phyloP scores from a whole-genome alignment of 2,888 invertebrate genomes.

The Artemia sinica region DNA sequence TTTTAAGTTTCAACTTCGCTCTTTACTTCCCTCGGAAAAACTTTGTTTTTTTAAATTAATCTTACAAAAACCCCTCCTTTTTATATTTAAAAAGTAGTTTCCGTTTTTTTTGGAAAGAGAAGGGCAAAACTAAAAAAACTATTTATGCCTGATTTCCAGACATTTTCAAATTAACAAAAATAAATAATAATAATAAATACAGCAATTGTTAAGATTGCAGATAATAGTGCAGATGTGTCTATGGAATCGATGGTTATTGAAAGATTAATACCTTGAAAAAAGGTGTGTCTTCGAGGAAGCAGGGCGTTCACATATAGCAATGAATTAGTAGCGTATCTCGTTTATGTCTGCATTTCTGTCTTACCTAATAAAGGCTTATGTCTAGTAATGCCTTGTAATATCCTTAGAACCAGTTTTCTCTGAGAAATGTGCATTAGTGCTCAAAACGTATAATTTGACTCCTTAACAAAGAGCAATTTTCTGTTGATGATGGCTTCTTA shows the following conservation, averaged over 20 bases:
- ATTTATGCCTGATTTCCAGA: too few relatives aligned
- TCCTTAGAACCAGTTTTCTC: background rate
- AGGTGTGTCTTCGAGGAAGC: background rate
- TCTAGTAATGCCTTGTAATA: background rate
- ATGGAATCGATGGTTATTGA: background rate
- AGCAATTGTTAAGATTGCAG: too few relatives aligned
- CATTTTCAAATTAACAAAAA: too few relatives aligned
- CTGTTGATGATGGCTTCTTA: slow-evolving; percentile 11
- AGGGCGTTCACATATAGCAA: background rate
- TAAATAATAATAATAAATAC: too few relatives aligned
- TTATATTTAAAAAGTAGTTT: too few relatives aligned
- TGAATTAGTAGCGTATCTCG: background rate
- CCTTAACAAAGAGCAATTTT: background rate
- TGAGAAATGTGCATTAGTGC: background rate
- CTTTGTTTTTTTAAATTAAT: too few relatives aligned
- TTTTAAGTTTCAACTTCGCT: too few relatives aligned
- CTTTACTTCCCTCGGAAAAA: too few relatives aligned
- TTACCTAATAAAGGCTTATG: slow-evolving; percentile 8
- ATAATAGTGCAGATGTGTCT: too few relatives aligned
- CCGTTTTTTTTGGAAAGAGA: too few relatives aligned
- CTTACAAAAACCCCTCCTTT: too few relatives aligned
- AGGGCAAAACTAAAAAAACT: too few relatives aligned
- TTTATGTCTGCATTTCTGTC: slow-evolving; percentile 1
- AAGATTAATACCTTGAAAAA: background rate
- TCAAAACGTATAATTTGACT: slow-evolving; percentile 1